Evolutionary conservation across 2,888 invertebrate genomes (phyloP), one percentile per base, ranked within the genome.

Genomic region (Bellardia pandia): DNA sequence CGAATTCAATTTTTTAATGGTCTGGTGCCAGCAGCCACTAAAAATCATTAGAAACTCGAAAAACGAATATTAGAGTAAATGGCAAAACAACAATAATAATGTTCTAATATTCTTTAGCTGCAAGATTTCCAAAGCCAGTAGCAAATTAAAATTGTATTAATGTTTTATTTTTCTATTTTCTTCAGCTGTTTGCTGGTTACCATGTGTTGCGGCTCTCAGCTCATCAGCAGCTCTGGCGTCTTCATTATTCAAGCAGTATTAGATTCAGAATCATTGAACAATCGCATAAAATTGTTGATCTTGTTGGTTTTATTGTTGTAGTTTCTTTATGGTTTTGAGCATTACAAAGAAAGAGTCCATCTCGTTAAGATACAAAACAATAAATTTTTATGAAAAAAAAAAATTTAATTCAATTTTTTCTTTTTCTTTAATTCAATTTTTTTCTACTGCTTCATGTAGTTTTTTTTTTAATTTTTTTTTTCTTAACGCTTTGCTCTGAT

Each of bases 401-500:
- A 83, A 62, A 71, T 48, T 4, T 71, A 83, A 83, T 72, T 84
- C 37, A 77, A 58, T 84, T 77, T 78, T 64, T 62, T 60, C n/a
- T n/a, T n/a, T n/a, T 51, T 51, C 14, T 51, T 51, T n/a, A 14
- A n/a, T 51, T 14, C 2, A 4, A 14, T 51, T 51, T 0, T 75
- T 23, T 51, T 37, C 56, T 68, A 42, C 66, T 45, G 53, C 64
- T 81, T 81, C 37, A 33, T 81, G 45, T 30, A 37, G 23, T 62
- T 13, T 80, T 58, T 62, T 66, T 56, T 23, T 80, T 62, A 51
- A 37, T 16, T 13, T 76, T 40, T 71, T 84, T 64, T 64, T 78
- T 86, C 91, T 90, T 71, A 76, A 14, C 78, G 87, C 85, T 92
- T 89, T 92, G 92, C 92, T 92, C 92, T 91, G 91, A 91, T 92